Evolutionary conservation across 2,797 vertebrate species (phyloP).

Genomic region (Dendrocincla tyrannina): DNA sequence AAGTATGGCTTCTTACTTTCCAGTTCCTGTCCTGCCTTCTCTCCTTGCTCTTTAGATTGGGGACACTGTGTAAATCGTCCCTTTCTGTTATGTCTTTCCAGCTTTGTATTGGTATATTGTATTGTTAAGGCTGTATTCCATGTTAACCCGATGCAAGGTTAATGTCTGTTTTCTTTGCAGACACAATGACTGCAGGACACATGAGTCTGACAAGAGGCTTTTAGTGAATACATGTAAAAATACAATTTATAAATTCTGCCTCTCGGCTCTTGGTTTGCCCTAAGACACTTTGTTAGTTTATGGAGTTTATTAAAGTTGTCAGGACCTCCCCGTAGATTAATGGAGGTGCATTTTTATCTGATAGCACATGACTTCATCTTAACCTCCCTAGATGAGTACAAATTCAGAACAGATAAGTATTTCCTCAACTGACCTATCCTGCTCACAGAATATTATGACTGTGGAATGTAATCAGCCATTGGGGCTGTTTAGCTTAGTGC

Average conservation of each 20-base stretch:
- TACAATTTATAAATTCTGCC: not conserved
- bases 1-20: not conserved
- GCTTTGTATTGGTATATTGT: not conserved
- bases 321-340: not conserved
- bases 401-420: not conserved
- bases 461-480: slow-evolving; percentile 10
- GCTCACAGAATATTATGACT: not conserved
- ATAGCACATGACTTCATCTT: not conserved
- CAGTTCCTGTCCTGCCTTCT: not conserved
- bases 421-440: not conserved
- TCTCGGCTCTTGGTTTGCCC: slow-evolving; percentile 16
- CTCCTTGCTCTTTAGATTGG: not conserved
- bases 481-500: not conserved
- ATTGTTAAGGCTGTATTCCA: not conserved
- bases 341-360: not conserved
- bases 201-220: not conserved
- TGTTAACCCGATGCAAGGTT: not conserved
- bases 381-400: not conserved
- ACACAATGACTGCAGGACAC: not conserved
- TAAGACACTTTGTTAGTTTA: not conserved
- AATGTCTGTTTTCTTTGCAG: slow-evolving; percentile 4
- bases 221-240: not conserved
- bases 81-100: not conserved
- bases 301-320: slow-evolving; percentile 23
- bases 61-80: not conserved